Percentiles rank a stretch among this genome's conserved stretches.
These are phyloP conservation scores for Spondyliosoma cantharus DNA, from an alignment of 2,797 vertebrate genomes.

Conservation along the genomic window DNA sequence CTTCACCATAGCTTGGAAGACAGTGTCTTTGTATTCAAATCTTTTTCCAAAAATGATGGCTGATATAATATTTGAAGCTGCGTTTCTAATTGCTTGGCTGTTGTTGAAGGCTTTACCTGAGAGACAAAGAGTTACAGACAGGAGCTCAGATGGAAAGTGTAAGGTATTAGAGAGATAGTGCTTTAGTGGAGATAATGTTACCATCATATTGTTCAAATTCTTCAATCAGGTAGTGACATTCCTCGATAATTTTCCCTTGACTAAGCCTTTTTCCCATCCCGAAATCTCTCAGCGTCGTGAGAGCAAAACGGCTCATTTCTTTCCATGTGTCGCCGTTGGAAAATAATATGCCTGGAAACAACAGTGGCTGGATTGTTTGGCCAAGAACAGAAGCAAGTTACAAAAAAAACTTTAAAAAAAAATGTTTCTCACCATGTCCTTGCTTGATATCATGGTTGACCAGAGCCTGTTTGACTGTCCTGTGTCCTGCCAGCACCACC, in stretches of 20 bases:
- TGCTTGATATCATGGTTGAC: slow-evolving; percentile 62
- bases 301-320: slow-evolving; percentile 80
- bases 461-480: slow-evolving; percentile 71
- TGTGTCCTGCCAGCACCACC: slow-evolving; percentile 77
- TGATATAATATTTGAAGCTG: slow-evolving; percentile 71
- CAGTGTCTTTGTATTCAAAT: slow-evolving; percentile 64
- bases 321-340: slow-evolving; percentile 77
- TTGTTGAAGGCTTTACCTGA: slow-evolving; percentile 76
- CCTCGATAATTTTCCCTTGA: slow-evolving; percentile 75
- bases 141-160: background rate
- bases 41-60: slow-evolving; percentile 65
- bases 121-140: background rate
- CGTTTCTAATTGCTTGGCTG: slow-evolving; percentile 35
- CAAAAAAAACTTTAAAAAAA: background rate
- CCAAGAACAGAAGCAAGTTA: background rate
- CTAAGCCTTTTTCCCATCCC: slow-evolving; percentile 77
- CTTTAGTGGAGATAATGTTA: slow-evolving; percentile 19
- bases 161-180: background rate
- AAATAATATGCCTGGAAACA: slow-evolving; percentile 73
- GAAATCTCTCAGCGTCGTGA: slow-evolving; percentile 75
- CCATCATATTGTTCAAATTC: slow-evolving; percentile 71
- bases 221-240: slow-evolving; percentile 61
- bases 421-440: slow-evolving; percentile 44
- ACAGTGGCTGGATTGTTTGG: background rate
- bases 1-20: slow-evolving; percentile 61